Base-by-base conservation (phyloP, 37 sponge, comb jelly and placozoan species). In the Ephydatia muelleri region DNA sequence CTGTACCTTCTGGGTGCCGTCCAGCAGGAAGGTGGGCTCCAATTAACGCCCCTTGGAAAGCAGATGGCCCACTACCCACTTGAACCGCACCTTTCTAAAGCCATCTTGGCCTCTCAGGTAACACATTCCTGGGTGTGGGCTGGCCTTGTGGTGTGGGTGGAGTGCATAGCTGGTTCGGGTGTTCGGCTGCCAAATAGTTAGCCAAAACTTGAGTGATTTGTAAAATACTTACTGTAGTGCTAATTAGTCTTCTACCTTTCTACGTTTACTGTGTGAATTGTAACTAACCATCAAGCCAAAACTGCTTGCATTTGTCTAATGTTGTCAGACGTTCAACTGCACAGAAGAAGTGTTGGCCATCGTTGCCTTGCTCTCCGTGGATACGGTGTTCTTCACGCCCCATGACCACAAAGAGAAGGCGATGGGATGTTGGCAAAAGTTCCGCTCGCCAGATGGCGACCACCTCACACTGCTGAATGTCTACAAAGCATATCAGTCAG, bases 281-380 rank as follows among this genome's bases (percentile, higher is more conserved):
- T n/a, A n/a, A n/a, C n/a, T n/a, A n/a, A n/a, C 14, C 32, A 2
- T 28, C 82, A 12, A 35, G 40, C 32, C 30, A n/a, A 26, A 47
- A 38, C 26, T 11, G 68, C 38, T 12, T 49, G 40, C 16, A 14
- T 70, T 67, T 34, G 2, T 2, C 13, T 47, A 0, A 27, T 33
- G 2, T 2, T 74, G 78, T 5, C 76, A 82, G 72, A 77, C 76
- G 38, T n/a, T 40, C 13, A 78, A 64, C 65, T 95, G 90, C 39
- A 87, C 88, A 47, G 90, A 87, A 11, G 96, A 97, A 40, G 81
- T 92, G 16, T 22, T 97, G 77, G 88, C 86, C 5, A 73, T 97
- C 30, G 96, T 93, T 5, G 67, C 98, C n/a, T 64, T 97, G 84
- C 70, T 97, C 43, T 91, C 94, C 35, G 96, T 93, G 72, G 98